Conservation (phyloP, 2,888 invertebrate species). For the Drosophila barbarae region DNA sequence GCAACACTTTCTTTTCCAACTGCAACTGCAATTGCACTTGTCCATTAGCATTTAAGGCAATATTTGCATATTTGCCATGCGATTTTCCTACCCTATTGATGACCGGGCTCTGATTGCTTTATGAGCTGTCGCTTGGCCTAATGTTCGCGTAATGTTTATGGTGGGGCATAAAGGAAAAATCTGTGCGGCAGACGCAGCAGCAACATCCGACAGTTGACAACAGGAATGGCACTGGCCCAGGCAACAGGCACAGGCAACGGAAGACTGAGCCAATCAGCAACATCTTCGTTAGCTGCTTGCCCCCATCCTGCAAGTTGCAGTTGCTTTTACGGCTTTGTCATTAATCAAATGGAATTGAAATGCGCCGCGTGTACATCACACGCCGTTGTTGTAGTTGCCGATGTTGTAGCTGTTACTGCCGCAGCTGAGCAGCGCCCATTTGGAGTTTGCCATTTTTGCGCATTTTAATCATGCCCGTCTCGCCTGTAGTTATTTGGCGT, state of each 20-base stretch:
- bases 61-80: constrained; percentile 8
- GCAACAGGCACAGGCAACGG: constrained; percentile 21
- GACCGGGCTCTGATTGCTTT: constrained; percentile 48
- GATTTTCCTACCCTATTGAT: constrained; percentile 28
- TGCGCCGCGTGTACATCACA: constrained; percentile 73
- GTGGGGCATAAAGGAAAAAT: constrained; percentile 46
- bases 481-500: constrained; percentile 71
- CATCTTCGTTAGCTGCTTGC: constrained; percentile 60
- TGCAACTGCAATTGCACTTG: constrained; percentile 45
- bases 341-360: constrained; percentile 75
- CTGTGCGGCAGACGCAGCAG: constrained; percentile 37
- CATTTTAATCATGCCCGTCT: constrained; percentile 73
- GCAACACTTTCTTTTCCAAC: constrained; percentile 60
- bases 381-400: constrained; percentile 47
- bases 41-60: constrained; percentile 54
- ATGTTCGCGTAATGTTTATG: constrained; percentile 56
- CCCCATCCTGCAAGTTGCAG: constrained; percentile 51
- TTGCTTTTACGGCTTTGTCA: constrained; percentile 73
- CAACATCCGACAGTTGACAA: constrained; percentile 44
- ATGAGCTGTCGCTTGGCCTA: constrained; percentile 40
- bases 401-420: constrained; percentile 48
- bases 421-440: constrained; percentile 65
- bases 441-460: constrained; percentile 73
- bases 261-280: constrained; percentile 68
- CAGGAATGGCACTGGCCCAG: constrained; percentile 13